These are phyloP conservation scores for Leucophenga varia DNA, from an alignment of 1,140 invertebrate genomes.

Conservation along the genomic window DNA sequence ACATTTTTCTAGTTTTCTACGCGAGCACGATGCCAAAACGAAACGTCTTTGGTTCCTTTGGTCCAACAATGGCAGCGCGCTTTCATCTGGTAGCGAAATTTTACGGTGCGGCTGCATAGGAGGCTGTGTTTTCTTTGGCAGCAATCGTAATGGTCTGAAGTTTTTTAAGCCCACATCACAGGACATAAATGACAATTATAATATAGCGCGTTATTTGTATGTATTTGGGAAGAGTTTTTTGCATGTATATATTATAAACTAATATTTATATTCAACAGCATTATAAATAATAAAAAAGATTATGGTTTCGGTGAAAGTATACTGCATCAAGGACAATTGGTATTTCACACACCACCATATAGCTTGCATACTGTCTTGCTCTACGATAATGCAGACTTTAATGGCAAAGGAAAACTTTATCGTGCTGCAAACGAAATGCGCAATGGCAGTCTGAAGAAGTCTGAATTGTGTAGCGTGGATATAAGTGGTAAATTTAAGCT, in stretches of 20 bases:
- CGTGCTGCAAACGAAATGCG: constrained; percentile 29
- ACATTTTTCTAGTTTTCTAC: constrained; percentile 67
- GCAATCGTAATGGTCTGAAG: constrained; percentile 78
- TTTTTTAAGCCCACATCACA: constrained; percentile 84
- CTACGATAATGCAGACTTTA: constrained; percentile 63
- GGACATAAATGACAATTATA: constrained; percentile 79
- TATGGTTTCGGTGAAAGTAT: constrained; percentile 92
- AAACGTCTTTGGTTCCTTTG: constrained; percentile 95
- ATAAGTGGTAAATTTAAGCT: constrained; percentile 45
- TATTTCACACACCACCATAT: constrained; percentile 88
- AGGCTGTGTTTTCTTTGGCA: constrained; percentile 92
- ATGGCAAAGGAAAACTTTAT: constrained; percentile 48
- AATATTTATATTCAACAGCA: constrained; percentile 20
- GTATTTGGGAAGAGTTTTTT: constrained; percentile 1
- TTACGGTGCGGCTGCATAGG: constrained; percentile 91
- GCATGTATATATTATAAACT: not conserved
- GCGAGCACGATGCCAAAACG: constrained; percentile 82
- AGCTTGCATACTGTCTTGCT: constrained; percentile 76
- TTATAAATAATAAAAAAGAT: constrained; percentile 59
- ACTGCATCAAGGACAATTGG: constrained; percentile 80
- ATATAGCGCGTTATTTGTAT: constrained; percentile 75
- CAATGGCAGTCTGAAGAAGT: constrained; percentile 49
- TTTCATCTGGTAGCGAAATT: constrained; percentile 37
- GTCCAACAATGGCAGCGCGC: constrained; percentile 65
- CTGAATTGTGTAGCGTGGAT: constrained; percentile 27